A percentile compares a stretch with the other conserved stretches of the same genome.
Evolutionary conservation across 2,888 invertebrate genomes (phyloP).

Genomic region (Hirudinaria manillensis): DNA sequence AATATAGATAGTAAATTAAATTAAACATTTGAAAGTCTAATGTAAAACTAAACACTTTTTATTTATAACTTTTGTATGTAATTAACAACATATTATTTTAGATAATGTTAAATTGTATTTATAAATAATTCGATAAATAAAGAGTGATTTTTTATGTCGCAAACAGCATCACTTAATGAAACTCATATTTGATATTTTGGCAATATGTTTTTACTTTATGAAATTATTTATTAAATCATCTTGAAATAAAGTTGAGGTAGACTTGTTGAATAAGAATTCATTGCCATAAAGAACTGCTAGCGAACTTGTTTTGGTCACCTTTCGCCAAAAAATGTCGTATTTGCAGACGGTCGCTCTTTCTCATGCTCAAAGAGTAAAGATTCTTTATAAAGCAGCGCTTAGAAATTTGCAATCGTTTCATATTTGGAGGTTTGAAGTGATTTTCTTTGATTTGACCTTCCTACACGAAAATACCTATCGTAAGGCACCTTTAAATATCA

Average conservation of each 20-base stretch:
- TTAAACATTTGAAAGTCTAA: neutral
- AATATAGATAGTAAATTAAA: neutral
- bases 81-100: neutral
- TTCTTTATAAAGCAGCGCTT: conserved; percentile 43
- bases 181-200: too few species aligned
- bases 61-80: neutral
- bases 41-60: conserved; percentile 4
- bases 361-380: conserved; percentile 43
- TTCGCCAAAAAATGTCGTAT: conserved; percentile 43
- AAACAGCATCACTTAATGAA: too few species aligned
- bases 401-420: conserved; percentile 42
- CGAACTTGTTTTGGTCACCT: conserved; percentile 12
- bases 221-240: too few species aligned
- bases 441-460: neutral
- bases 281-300: too few species aligned
- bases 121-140: too few species aligned
- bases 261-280: too few species aligned
- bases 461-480: neutral
- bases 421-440: conserved; percentile 34
- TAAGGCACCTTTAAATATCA: too few species aligned
- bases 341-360: conserved; percentile 42
- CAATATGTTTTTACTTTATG: too few species aligned
- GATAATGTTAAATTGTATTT: neutral
- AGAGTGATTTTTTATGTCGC: too few species aligned
- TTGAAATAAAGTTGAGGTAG: too few species aligned